phyloP scores from a whole-genome alignment of 2,113 vertebrate genomes.

The Engraulis encrasicolus region DNA sequence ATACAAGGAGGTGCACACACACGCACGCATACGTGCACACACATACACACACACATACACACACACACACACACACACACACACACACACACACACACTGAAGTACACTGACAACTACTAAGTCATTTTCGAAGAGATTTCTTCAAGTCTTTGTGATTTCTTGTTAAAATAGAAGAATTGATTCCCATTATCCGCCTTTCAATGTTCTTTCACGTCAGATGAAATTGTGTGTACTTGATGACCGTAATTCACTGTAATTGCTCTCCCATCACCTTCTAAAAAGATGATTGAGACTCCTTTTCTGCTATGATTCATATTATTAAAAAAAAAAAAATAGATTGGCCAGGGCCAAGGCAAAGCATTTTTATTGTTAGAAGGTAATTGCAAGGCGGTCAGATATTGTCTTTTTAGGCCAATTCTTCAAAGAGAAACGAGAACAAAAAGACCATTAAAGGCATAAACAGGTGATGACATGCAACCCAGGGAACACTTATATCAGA shows the following conservation, averaged over 20 bases:
- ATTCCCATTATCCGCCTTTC: not conserved
- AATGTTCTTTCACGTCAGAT: not conserved
- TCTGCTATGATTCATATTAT: not conserved
- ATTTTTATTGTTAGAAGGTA: not conserved
- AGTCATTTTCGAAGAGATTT: too few species aligned
- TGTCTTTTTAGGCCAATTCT: not conserved
- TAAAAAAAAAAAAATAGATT: not conserved
- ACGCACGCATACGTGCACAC: not conserved
- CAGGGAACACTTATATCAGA: not conserved
- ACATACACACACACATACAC: not conserved
- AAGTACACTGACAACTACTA: too few species aligned
- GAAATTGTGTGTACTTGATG: not conserved
- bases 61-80: not conserved
- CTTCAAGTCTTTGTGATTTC: too few species aligned
- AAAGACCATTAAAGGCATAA: not conserved
- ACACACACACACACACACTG: not conserved
- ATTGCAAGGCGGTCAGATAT: not conserved
- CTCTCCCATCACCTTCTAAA: not conserved
- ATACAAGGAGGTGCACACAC: conserved; percentile 89
- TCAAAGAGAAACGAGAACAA: not conserved
- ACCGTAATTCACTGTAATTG: not conserved
- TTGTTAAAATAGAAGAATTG: too few species aligned
- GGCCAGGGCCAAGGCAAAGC: not conserved
- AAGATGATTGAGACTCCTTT: not conserved
- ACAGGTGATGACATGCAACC: not conserved